These are phyloP conservation scores for Sminthopsis crassicaudata DNA, from an alignment of 2,113 vertebrate species.

Conservation along the genomic window DNA sequence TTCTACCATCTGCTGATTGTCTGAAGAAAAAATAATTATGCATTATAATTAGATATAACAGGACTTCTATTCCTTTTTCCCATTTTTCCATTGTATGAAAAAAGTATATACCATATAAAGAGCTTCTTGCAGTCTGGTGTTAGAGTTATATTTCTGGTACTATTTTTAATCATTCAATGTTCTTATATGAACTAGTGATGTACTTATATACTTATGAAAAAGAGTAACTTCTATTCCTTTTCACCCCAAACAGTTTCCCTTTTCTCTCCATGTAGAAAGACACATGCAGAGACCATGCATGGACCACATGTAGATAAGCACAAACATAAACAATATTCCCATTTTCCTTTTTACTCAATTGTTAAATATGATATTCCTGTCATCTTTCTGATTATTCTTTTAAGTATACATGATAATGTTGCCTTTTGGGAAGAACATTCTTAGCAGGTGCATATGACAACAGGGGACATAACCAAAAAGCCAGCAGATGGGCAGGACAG, in stretches of 20 bases:
- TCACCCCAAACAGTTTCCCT: neutral
- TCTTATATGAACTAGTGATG: neutral
- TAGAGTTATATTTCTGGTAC: too few species aligned
- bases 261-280: neutral
- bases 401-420: neutral
- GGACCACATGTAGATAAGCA: neutral
- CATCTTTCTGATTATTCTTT: neutral
- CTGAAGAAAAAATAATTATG: neutral
- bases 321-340: neutral
- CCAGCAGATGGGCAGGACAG: conserved; percentile 67
- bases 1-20: neutral
- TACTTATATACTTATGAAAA: neutral
- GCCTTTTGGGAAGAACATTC: conserved; percentile 24
- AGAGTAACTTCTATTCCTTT: neutral
- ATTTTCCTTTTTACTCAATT: neutral
- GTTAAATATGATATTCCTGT: neutral
- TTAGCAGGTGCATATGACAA: conserved; percentile 17
- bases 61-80: neutral
- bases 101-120: neutral
- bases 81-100: neutral
- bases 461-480: neutral
- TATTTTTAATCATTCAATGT: neutral
- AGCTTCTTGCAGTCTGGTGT: neutral
- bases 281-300: neutral
- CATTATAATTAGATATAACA: neutral